Evolutionary conservation across 92 coral and sea anemone genomes (phyloP).

Genomic region (Epizoanthus ramosus): DNA sequence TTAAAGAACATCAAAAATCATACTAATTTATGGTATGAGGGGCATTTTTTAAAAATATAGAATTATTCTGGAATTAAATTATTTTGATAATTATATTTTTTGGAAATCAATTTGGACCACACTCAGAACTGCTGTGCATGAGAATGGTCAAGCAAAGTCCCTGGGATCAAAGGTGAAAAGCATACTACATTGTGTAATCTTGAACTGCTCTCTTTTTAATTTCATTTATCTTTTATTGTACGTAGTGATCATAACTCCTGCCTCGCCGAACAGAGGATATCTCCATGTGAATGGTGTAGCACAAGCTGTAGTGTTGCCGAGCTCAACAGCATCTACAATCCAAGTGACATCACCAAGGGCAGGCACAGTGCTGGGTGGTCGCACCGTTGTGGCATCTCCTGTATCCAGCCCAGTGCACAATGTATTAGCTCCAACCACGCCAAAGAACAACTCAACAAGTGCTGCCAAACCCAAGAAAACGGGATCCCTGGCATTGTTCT

Average conservation of each 20-base stretch:
- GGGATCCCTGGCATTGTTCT: slow-evolving; percentile 93
- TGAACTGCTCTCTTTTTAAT: too few relatives aligned
- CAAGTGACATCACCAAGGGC: slow-evolving; percentile 82
- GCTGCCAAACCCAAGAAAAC: slow-evolving; percentile 83
- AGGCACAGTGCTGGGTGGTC: slow-evolving; percentile 62
- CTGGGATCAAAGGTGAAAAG: too few relatives aligned
- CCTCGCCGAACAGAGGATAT: slow-evolving; percentile 68
- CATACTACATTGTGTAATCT: too few relatives aligned
- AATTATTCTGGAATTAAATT: too few relatives aligned
- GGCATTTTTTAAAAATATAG: too few relatives aligned
- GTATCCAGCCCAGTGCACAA: slow-evolving; percentile 77
- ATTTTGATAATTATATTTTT: too few relatives aligned
- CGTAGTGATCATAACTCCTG: slow-evolving; percentile 84
- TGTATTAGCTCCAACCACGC: slow-evolving; percentile 71
- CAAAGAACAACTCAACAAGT: slow-evolving; percentile 50
- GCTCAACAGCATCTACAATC: slow-evolving; percentile 45
- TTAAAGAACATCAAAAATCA: too few relatives aligned
- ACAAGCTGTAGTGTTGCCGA: slow-evolving; percentile 57
- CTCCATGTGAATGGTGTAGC: slow-evolving; percentile 79
- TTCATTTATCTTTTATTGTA: background rate
- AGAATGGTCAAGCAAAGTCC: too few relatives aligned
- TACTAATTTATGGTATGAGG: too few relatives aligned
- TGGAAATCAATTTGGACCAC: too few relatives aligned
- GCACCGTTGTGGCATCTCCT: slow-evolving; percentile 61
- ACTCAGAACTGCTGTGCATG: too few relatives aligned